phyloP scores from a whole-genome alignment of 2,797 vertebrate species.

The Rhyacichthys aspro region DNA sequence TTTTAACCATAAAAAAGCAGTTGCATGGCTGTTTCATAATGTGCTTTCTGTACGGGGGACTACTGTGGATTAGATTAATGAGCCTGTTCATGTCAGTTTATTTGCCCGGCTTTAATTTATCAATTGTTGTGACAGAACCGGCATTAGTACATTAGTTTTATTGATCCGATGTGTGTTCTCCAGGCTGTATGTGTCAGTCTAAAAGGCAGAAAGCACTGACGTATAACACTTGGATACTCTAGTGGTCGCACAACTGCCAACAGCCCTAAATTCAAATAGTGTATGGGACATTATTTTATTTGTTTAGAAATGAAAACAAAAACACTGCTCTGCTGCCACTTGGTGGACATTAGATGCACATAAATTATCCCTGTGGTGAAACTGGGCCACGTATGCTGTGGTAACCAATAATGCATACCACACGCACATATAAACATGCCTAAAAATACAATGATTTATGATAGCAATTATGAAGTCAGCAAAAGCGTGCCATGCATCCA shows the following conservation, averaged over 20 bases:
- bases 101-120: conserved; percentile 17
- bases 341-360: conserved; percentile 41
- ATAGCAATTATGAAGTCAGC: conserved; percentile 13
- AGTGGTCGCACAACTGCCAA: too few relatives aligned
- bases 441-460: conserved; percentile 6
- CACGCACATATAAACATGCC: not conserved
- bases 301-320: not conserved
- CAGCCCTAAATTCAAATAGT: not conserved
- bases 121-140: conserved; percentile 21
- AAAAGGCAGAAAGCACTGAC: not conserved
- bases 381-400: conserved; percentile 13
- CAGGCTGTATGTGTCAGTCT: conserved; percentile 22
- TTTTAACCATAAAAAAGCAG: too few relatives aligned
- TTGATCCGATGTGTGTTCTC: conserved; percentile 36
- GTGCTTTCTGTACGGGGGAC: conserved; percentile 1
- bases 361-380: conserved; percentile 1
- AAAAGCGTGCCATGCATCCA: not conserved
- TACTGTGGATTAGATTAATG: conserved; percentile 28
- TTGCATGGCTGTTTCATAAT: not conserved
- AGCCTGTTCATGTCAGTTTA: conserved; percentile 6
- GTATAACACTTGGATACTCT: not conserved
- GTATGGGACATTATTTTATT: not conserved
- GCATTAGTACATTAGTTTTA: conserved; percentile 24
- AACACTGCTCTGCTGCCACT: conserved; percentile 52
- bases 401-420: not conserved